phyloP scores from a whole-genome alignment of 1,140 invertebrate genomes.

The Ceratosolen solmsi region DNA sequence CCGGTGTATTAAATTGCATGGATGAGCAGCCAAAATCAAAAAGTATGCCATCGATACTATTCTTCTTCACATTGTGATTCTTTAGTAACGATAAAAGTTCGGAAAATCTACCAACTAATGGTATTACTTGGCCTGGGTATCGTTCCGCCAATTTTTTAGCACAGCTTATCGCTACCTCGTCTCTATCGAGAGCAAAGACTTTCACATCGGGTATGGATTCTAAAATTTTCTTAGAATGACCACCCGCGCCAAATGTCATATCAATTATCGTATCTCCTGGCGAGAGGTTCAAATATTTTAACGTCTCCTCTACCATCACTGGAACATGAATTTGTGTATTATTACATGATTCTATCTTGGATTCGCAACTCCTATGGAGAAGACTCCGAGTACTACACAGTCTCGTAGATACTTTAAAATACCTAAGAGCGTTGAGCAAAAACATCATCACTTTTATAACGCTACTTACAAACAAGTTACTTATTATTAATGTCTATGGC shows the following conservation, averaged over 20 bases:
- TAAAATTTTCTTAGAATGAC: conserved; percentile 83
- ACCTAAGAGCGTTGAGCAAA: conserved; percentile 8
- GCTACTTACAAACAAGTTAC: background rate
- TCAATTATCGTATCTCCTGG: conserved; percentile 81
- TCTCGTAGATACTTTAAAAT: conserved; percentile 4
- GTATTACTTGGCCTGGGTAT: conserved; percentile 82
- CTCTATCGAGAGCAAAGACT: conserved; percentile 90
- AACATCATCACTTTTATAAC: conserved; percentile 2
- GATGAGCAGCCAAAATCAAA: conserved; percentile 97
- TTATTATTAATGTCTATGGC: background rate
- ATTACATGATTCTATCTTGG: background rate
- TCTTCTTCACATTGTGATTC: conserved; percentile 75
- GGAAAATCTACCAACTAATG: conserved; percentile 90
- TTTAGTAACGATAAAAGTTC: conserved; percentile 83
- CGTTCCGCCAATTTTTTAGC: conserved; percentile 78
- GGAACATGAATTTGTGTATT: conserved; percentile 76
- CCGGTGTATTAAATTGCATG: conserved; percentile 90
- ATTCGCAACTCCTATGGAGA: background rate
- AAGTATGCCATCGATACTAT: conserved; percentile 88
- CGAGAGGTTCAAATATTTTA: conserved; percentile 79
- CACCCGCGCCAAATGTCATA: conserved; percentile 96
- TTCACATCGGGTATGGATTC: conserved; percentile 73
- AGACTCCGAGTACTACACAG: conserved; percentile 8
- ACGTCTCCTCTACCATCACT: conserved; percentile 81
- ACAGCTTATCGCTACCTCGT: conserved; percentile 83